Conservation (phyloP, 2,797 vertebrate species). For the Lutra lutra region DNA sequence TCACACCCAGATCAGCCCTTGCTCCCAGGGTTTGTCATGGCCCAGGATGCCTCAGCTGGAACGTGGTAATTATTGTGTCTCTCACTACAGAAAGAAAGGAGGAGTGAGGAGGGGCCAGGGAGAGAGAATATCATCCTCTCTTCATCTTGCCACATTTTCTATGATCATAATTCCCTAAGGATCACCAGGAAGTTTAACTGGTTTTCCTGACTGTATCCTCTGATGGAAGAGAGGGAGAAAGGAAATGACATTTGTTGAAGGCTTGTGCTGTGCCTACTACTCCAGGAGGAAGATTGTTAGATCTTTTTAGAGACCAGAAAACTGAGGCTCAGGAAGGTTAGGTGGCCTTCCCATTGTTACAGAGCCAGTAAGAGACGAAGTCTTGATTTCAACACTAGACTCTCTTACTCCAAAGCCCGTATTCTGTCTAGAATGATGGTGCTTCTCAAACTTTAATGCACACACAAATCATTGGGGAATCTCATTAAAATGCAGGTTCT, state of each 20-base stretch:
- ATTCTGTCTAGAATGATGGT: neutral
- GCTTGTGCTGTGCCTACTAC: neutral
- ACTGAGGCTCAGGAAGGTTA: neutral
- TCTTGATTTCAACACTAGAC: neutral
- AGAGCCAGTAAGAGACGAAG: neutral
- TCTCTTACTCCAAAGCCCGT: neutral
- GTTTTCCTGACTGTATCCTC: neutral
- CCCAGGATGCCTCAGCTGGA: neutral
- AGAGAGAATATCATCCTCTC: neutral
- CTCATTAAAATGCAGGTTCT: constrained; percentile 16
- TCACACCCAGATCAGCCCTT: neutral
- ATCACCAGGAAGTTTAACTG: neutral
- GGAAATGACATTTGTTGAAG: neutral
- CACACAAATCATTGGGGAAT: neutral
- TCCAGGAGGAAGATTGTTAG: neutral
- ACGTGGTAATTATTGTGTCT: neutral
- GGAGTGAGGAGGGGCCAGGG: no score
- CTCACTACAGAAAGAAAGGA: neutral
- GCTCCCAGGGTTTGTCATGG: neutral
- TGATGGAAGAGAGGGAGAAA: neutral
- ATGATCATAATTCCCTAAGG: neutral
- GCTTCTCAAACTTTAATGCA: neutral
- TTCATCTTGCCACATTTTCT: neutral
- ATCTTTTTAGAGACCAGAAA: neutral
- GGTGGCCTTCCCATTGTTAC: neutral